Evolutionary conservation across 1,140 invertebrate species (phyloP).

Genomic region (Nylanderia fulva): DNA sequence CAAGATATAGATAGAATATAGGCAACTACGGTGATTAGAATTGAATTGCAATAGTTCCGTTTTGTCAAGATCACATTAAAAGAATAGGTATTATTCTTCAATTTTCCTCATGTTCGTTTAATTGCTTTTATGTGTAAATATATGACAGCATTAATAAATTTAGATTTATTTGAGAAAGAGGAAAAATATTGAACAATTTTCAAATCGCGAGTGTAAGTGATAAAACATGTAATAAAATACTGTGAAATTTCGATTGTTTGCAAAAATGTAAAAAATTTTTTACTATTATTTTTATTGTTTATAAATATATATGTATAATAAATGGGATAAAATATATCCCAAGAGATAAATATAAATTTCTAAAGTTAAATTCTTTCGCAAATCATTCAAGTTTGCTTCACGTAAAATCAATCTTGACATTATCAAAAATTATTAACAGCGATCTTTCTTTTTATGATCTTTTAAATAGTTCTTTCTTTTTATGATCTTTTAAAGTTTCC

Average conservation of each 20-base stretch:
- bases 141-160: neutral
- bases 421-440: neutral
- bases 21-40: conserved; percentile 81
- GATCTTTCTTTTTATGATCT: no score
- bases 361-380: conserved; percentile 10
- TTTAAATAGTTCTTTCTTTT: neutral
- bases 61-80: neutral
- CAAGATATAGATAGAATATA: conserved; percentile 76
- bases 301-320: neutral
- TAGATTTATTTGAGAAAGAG: neutral
- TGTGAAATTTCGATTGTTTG: neutral
- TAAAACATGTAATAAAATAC: no score
- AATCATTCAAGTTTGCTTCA: neutral
- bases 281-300: neutral
- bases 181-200: neutral
- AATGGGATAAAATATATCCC: neutral
- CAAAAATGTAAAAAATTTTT: conserved; percentile 22
- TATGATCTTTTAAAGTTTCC: neutral
- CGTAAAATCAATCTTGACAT: neutral
- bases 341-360: neutral
- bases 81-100: no score
- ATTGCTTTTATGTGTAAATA: conserved; percentile 30
- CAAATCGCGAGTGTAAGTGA: neutral
- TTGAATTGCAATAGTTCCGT: conserved; percentile 69
- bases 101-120: neutral